Conservation (phyloP, 2,888 invertebrate genomes). For the Rhagophthalmus giganteus region DNA sequence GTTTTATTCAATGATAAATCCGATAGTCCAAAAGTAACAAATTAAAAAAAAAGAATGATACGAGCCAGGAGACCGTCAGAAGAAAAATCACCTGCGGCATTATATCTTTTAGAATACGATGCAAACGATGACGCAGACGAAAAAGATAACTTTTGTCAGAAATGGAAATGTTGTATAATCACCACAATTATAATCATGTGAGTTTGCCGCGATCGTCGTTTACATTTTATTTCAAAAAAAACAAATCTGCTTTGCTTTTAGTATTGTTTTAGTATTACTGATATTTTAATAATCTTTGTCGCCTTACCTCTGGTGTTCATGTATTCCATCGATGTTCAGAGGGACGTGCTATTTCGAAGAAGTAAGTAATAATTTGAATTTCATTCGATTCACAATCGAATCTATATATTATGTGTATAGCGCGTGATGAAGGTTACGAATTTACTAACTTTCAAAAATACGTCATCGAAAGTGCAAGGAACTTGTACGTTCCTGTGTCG, state of each 20-base stretch:
- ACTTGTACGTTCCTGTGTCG: slow-evolving; percentile 66
- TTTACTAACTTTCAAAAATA: slow-evolving; percentile 38
- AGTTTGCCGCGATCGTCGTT: no score
- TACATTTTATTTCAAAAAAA: not conserved
- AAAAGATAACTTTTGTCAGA: not conserved
- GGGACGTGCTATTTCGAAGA: not conserved
- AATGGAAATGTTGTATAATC: not conserved
- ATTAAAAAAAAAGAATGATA: not conserved
- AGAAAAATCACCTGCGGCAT: not conserved
- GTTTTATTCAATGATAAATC: no score
- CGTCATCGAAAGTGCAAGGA: slow-evolving; percentile 65
- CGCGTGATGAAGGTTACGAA: no score
- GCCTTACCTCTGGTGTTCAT: not conserved
- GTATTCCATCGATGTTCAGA: not conserved
- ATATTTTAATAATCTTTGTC: not conserved
- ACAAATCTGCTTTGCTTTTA: not conserved
- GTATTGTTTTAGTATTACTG: not conserved
- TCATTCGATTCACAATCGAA: no score
- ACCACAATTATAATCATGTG: not conserved
- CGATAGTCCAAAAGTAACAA: not conserved
- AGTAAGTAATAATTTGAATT: not conserved
- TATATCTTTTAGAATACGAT: not conserved
- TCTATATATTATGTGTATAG: no score
- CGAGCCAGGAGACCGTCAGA: not conserved
- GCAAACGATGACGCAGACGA: not conserved